Conservation (phyloP, 1,140 invertebrate species). For the Wasmannia auropunctata region DNA sequence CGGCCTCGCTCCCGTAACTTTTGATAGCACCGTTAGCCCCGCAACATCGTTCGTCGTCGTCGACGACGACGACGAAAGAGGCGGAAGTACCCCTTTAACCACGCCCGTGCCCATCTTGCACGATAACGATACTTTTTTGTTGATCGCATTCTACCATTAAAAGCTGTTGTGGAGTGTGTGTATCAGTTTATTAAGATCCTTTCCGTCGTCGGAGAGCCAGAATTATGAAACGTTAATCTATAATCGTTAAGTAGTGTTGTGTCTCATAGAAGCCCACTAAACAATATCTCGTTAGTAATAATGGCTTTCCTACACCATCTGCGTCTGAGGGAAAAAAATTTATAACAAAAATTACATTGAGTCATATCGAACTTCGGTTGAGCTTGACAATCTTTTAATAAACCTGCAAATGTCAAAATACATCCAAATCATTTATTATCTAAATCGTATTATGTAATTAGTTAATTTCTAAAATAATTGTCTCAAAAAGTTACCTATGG, state of each 20-base stretch:
- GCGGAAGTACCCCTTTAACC: background rate
- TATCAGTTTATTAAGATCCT: background rate
- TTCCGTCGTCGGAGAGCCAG: background rate
- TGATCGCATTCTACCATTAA: slow-evolving; percentile 17
- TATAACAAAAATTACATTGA: background rate
- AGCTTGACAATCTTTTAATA: background rate
- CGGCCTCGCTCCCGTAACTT: slow-evolving; percentile 29
- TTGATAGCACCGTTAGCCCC: slow-evolving; percentile 37
- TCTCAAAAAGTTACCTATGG: background rate
- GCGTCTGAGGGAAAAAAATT: background rate
- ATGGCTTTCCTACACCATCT: slow-evolving; percentile 28
- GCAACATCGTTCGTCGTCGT: slow-evolving; percentile 1
- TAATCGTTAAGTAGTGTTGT: background rate
- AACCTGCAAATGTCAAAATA: background rate
- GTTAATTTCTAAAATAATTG: background rate
- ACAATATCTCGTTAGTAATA: slow-evolving; percentile 14
- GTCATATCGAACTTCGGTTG: background rate
- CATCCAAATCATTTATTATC: background rate
- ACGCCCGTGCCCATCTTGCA: slow-evolving; percentile 15
- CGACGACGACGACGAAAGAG: background rate
- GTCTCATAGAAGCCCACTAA: background rate
- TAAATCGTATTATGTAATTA: background rate
- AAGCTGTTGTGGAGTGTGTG: background rate
- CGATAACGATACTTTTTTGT: slow-evolving; percentile 21
- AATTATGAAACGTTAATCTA: background rate